phyloP scores from a whole-genome alignment of 2,113 vertebrate genomes.

The Cichladusa arquata region DNA sequence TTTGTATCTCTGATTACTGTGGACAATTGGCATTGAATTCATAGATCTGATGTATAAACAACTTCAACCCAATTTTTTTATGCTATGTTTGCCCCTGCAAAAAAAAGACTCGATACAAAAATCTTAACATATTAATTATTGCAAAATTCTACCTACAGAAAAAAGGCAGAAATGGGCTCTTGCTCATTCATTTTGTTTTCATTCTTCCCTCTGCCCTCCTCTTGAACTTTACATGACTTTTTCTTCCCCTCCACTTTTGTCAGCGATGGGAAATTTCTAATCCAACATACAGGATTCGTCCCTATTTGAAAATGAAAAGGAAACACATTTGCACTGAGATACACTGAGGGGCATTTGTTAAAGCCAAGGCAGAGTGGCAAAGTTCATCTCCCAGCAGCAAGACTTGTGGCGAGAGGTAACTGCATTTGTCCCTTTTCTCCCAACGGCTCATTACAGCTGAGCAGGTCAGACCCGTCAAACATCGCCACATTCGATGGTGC shows the following conservation, averaged over 20 bases:
- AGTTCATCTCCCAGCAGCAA: slow-evolving; percentile 64
- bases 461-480: slow-evolving; percentile 58
- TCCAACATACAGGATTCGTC: slow-evolving; percentile 54
- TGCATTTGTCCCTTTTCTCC: slow-evolving; percentile 55
- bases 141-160: neutral
- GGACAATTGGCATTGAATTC: neutral
- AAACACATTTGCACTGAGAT: slow-evolving; percentile 63
- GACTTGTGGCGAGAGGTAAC: slow-evolving; percentile 36
- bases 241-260: slow-evolving; percentile 47
- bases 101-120: neutral
- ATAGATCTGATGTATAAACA: neutral
- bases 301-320: slow-evolving; percentile 72
- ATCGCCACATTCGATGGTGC: rapidly evolving
- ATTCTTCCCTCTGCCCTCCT: slow-evolving; percentile 56
- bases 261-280: slow-evolving; percentile 63
- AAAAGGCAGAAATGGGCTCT: neutral
- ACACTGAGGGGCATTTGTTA: slow-evolving; percentile 60
- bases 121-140: neutral
- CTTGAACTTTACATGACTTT: slow-evolving; percentile 63
- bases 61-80: neutral
- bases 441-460: slow-evolving; percentile 6
- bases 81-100: neutral
- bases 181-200: slow-evolving; percentile 38
- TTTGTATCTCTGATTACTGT: neutral
- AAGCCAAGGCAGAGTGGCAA: slow-evolving; percentile 58